Base-by-base conservation (phyloP, 2,888 invertebrate species). In the Polydrusus tereticollis region DNA sequence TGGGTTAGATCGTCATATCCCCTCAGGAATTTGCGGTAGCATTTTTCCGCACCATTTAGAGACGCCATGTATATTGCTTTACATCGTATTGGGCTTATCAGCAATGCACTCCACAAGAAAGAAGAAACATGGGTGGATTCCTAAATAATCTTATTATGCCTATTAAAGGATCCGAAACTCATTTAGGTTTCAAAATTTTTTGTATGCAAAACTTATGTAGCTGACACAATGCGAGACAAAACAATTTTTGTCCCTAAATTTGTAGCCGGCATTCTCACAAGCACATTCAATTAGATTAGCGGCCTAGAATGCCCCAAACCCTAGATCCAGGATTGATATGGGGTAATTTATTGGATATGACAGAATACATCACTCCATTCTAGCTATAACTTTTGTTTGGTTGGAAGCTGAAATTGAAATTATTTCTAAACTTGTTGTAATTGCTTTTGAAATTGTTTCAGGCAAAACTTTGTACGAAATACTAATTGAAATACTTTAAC, bases 291-390 rank as follows among this genome's bases (percentile, higher is more conserved):
- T 23, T 47, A 47, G 21, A 23, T 47, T 21, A 21, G n/a, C 21
- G 23, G n/a, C 47, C 47, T n/a, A 47, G 12, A 47, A 47, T 23
- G 47, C 21, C 47, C 47, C 10, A 47, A 47, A 47, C n/a, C 21
- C 47, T 47, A 47, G 47, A 47, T 47, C 12, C 23, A 5, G n/a
- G 2, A 23, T 23, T 47, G 47, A 47, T 47, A 47, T n/a, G 47
- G 47, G 21, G 21, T 20, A 47, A 21, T 47, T 47, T 47, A 23
- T 47, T 47, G 47, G 20, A 23, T 47, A 47, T 47, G 47, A 47
- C 21, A 21, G 20, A 47, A 16, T n/a, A 21, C 23, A 23, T 47
- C 47, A 21, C 12, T 47, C n/a, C 21, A 47, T 47, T 47, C 21
- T n/a, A 23, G 20, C 23, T 47, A 23, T 12, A n/a, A 21, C n/a